Evolutionary conservation across 2,113 vertebrate genomes (phyloP), one percentile per base, ranked within the genome.

Genomic region (Nycticryphes semicollaris): DNA sequence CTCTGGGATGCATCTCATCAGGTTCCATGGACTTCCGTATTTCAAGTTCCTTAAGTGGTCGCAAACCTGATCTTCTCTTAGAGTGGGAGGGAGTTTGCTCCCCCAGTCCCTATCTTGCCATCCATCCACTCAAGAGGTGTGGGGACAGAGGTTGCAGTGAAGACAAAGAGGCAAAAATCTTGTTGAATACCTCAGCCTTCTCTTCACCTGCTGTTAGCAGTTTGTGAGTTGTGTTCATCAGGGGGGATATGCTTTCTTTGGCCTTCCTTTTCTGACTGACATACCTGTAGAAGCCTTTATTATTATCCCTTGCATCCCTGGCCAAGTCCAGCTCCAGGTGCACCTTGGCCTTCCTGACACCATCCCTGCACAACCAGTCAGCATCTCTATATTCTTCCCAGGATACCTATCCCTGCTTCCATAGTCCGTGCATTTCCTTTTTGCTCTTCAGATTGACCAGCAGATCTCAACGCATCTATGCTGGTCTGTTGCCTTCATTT

Each of bases 151-250:
- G 19, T 25, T 68, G 21, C 51, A 67, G 19, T 35, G 62, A 67
- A 45, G 24, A 45, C 24, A 27, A n/a, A n/a, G 27, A 67, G 31
- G 19, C 24, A 56, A 74, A 72, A 57, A 9, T 18, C 22, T 74
- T 45, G 25, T 45, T 30, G 78, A 19, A 15, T 81, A 47, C 50
- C 25, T 47, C 41, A 37, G 20, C 11, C 25, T 59, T 84, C 69
- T 73, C 31, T 30, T 54, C 1, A 1, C 37, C 14, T 1, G 0
- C 20, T 70, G 35, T 41, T 41, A 50, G 6, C 11, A 14, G 30
- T 60, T 50, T 70, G 19, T 30, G 7, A n/a, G 66, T 39, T 12
- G 3, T 19, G 19, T 6, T 60, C 35, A 39, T 41, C 10, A 6
- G 3, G 3, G 22, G 8, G 10, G 3, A 2, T 60, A 33, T 0